A percentile compares a stretch with the other conserved stretches of the same genome.
phyloP scores from a whole-genome alignment of 1,140 invertebrate genomes.

The Heliothis virescens region DNA sequence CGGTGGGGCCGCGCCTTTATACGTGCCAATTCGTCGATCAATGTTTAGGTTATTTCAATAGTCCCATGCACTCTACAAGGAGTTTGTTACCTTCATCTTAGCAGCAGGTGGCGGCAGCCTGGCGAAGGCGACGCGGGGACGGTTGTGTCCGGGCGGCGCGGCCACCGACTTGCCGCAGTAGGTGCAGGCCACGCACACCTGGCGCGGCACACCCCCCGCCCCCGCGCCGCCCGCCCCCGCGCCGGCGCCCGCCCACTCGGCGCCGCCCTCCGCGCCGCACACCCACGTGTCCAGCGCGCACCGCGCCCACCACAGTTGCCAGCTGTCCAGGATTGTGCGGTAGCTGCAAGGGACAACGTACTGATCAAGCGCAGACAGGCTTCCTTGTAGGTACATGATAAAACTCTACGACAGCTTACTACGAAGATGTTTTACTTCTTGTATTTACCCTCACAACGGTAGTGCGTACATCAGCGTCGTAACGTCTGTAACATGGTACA shows the following conservation, averaged over 20 bases:
- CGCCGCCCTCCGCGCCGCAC: constrained; percentile 58
- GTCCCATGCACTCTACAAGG: background rate
- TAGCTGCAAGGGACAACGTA: constrained; percentile 85
- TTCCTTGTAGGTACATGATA: too few relatives aligned
- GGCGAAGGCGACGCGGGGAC: constrained; percentile 88
- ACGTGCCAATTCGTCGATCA: too few relatives aligned
- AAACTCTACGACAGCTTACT: too few relatives aligned
- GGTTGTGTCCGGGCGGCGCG: constrained; percentile 89
- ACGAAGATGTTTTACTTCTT: too few relatives aligned
- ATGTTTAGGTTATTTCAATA: too few relatives aligned
- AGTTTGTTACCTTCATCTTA: constrained; percentile 72
- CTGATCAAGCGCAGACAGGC: too few relatives aligned
- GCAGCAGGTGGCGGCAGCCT: constrained; percentile 86
- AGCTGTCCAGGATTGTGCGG: constrained; percentile 90
- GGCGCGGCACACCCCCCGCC: constrained; percentile 79
- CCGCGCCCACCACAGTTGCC: constrained; percentile 92
- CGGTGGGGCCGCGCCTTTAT: too few relatives aligned
- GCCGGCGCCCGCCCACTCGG: constrained; percentile 54
- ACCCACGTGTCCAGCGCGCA: constrained; percentile 89
- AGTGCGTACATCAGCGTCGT: too few relatives aligned
- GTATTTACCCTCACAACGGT: too few relatives aligned
- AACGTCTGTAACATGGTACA: too few relatives aligned
- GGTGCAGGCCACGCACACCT: constrained; percentile 95
- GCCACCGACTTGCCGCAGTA: constrained; percentile 98
- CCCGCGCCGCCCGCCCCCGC: constrained; percentile 55